A percentile compares a stretch with the other conserved stretches of the same genome.
These are phyloP conservation scores for Myioborus miniatus DNA, from an alignment of 2,797 vertebrate species.

Conservation along the genomic window DNA sequence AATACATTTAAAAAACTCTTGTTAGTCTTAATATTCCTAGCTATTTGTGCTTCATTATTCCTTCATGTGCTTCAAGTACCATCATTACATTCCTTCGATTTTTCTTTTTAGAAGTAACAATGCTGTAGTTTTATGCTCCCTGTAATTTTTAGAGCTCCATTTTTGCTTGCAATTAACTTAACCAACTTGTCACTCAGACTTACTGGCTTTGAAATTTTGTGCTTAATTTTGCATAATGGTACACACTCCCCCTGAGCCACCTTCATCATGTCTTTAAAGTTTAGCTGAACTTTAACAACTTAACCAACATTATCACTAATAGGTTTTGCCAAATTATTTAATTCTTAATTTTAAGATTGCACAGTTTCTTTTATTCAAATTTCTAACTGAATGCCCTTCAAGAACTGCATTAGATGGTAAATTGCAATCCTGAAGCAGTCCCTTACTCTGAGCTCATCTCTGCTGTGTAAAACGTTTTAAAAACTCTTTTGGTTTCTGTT, in stretches of 20 bases:
- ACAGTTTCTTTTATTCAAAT: not conserved
- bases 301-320: not conserved
- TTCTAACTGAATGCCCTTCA: not conserved
- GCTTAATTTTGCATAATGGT: constrained; percentile 61
- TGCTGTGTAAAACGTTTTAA: not conserved
- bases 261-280: constrained; percentile 39
- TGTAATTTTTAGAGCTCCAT: constrained; percentile 64
- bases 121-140: constrained; percentile 42
- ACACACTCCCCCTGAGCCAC: constrained; percentile 44
- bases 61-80: constrained; percentile 17
- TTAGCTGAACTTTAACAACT: constrained; percentile 1
- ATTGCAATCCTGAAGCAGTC: not conserved
- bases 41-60: constrained; percentile 60
- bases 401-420: not conserved
- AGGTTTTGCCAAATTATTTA: not conserved
- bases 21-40: constrained; percentile 49
- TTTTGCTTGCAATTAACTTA: constrained; percentile 74
- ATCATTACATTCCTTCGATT: constrained; percentile 52
- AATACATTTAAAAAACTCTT: not conserved
- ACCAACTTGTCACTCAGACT: constrained; percentile 69
- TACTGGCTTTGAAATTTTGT: constrained; percentile 56
- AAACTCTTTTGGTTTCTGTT: constrained; percentile 9
- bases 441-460: not conserved
- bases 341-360: not conserved
- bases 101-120: constrained; percentile 66